Percentiles rank a stretch among this genome's conserved stretches.
phyloP scores from a whole-genome alignment of 2,113 vertebrate species.

The Pterocles gutturalis region DNA sequence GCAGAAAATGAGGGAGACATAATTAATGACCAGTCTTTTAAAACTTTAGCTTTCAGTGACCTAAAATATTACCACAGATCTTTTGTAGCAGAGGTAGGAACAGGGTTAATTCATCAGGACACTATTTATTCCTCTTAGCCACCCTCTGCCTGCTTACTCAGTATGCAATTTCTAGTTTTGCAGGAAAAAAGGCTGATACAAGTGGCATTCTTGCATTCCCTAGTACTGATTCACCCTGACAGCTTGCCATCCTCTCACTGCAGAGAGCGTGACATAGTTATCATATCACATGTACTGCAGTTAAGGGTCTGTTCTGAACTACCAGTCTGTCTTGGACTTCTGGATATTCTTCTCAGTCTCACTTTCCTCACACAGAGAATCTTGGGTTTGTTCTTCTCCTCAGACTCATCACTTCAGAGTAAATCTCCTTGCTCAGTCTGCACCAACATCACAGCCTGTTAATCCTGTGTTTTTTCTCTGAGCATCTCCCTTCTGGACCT shows the following conservation, averaged over 20 bases:
- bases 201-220: neutral
- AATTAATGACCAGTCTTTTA: neutral
- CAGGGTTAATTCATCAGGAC: neutral
- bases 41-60: neutral
- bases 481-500: neutral
- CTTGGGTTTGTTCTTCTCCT: neutral
- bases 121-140: neutral
- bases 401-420: neutral
- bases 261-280: neutral
- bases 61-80: neutral
- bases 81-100: neutral
- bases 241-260: neutral
- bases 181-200: neutral
- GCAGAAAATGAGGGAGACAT: neutral
- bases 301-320: neutral
- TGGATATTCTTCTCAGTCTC: neutral
- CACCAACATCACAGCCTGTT: neutral
- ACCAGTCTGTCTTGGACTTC: neutral
- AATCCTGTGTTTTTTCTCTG: neutral
- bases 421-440: neutral
- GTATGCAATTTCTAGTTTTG: neutral
- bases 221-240: neutral
- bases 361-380: neutral
- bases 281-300: neutral
- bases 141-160: neutral